phyloP scores from a whole-genome alignment of 2,113 vertebrate genomes.

The Amazona guildingii region DNA sequence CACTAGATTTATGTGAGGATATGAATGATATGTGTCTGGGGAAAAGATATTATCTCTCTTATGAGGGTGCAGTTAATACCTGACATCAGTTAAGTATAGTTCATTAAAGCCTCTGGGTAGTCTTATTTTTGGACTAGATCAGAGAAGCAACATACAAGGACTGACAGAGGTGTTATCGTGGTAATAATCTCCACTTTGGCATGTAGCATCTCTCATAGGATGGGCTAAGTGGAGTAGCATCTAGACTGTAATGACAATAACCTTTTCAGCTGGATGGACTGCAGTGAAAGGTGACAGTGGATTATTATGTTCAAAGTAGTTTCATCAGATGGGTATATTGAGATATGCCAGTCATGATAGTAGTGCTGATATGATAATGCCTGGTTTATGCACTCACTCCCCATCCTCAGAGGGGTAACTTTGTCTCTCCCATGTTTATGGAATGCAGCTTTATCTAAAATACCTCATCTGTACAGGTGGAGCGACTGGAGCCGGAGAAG shows the following conservation, averaged over 20 bases:
- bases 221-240: neutral
- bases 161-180: neutral
- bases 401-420: neutral
- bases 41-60: conserved; percentile 40
- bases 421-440: neutral
- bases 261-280: conserved; percentile 14
- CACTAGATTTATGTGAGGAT: conserved; percentile 41
- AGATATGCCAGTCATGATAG: neutral
- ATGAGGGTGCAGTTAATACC: conserved; percentile 38
- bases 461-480: neutral
- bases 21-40: conserved; percentile 31
- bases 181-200: conserved; percentile 35
- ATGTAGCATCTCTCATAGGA: neutral
- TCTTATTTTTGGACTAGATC: conserved; percentile 51
- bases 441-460: neutral
- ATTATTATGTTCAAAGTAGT: neutral
- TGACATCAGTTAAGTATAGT: conserved; percentile 49
- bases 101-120: conserved; percentile 63
- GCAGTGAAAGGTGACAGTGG: neutral
- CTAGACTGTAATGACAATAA: conserved; percentile 15
- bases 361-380: neutral
- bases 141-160: neutral
- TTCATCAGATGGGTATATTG: neutral
- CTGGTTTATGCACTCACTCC: neutral
- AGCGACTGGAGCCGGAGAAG: neutral